These are phyloP conservation scores for Forbesichthys agassizii DNA, from an alignment of 2,113 vertebrate species.

Conservation along the genomic window DNA sequence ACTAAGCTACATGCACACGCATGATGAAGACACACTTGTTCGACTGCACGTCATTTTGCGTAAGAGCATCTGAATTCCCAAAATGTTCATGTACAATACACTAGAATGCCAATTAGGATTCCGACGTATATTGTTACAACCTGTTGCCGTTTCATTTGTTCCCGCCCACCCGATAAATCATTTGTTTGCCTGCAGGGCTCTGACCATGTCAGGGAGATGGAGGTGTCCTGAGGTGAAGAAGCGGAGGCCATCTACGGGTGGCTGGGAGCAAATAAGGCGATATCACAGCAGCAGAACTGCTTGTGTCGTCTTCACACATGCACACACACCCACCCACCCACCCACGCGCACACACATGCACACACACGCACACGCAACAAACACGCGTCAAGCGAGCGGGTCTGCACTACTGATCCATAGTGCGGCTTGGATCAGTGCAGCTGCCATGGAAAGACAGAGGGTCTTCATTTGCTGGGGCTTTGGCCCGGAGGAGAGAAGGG, in stretches of 20 bases:
- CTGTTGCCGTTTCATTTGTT: neutral
- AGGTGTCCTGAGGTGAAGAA: conserved; percentile 26
- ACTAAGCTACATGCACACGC: too few species aligned
- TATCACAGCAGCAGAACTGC: conserved; percentile 73
- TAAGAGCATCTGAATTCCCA: too few species aligned
- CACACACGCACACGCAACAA: conserved; percentile 6
- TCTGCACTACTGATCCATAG: neutral
- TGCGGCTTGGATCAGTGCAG: conserved; percentile 7
- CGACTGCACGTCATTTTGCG: too few species aligned
- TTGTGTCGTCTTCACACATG: conserved; percentile 54
- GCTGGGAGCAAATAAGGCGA: conserved; percentile 41
- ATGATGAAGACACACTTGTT: neutral
- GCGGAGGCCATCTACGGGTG: conserved; percentile 21
- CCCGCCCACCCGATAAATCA: neutral
- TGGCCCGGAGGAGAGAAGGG: neutral
- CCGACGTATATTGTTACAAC: neutral
- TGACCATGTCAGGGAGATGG: conserved; percentile 19
- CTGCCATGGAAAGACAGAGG: conserved; percentile 3
- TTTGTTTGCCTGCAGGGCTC: conserved; percentile 47
- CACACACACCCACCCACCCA: conserved; percentile 14
- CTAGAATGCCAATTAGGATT: neutral
- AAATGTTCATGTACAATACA: too few species aligned
- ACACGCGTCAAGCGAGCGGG: neutral
- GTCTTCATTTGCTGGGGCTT: neutral
- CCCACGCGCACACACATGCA: conserved; percentile 22